A percentile compares a stretch with the other conserved stretches of the same genome.
Conservation (phyloP, 2,797 vertebrate genomes). For the Periparus ater region DNA sequence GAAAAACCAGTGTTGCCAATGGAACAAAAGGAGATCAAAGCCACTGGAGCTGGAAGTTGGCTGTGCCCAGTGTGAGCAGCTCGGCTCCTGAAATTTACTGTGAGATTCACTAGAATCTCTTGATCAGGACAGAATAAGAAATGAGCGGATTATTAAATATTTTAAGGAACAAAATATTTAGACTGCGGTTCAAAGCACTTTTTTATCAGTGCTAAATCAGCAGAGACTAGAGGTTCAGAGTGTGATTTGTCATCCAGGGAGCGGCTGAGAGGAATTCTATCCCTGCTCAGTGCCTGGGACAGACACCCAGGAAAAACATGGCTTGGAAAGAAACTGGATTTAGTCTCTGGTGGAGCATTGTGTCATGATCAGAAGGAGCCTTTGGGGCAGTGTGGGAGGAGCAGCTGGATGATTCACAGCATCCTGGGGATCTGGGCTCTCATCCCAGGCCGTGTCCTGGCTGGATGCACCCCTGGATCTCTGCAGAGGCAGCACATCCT, state of each 20-base stretch:
- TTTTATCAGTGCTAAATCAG: neutral
- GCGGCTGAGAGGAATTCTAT: neutral
- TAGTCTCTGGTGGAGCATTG: accelerated
- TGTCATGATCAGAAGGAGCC: neutral
- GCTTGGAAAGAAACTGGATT: neutral
- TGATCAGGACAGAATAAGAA: conserved; percentile 26
- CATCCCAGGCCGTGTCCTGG: neutral
- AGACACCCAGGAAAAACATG: neutral
- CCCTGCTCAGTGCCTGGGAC: neutral
- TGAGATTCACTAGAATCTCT: neutral
- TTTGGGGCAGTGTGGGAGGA: neutral
- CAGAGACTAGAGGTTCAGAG: neutral
- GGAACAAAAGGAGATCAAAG: neutral
- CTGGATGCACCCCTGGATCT: neutral
- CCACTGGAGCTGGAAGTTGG: neutral
- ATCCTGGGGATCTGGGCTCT: neutral
- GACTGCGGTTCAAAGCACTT: neutral
- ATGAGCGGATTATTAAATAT: conserved; percentile 23
- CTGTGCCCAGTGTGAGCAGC: neutral
- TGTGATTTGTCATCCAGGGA: neutral
- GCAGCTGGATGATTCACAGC: neutral
- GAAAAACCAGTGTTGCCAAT: neutral
- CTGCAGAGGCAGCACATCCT: neutral
- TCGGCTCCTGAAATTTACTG: neutral
- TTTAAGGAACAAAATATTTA: conserved; percentile 40